Conservation (phyloP, 2,888 invertebrate genomes). For the Julus scanicus region DNA sequence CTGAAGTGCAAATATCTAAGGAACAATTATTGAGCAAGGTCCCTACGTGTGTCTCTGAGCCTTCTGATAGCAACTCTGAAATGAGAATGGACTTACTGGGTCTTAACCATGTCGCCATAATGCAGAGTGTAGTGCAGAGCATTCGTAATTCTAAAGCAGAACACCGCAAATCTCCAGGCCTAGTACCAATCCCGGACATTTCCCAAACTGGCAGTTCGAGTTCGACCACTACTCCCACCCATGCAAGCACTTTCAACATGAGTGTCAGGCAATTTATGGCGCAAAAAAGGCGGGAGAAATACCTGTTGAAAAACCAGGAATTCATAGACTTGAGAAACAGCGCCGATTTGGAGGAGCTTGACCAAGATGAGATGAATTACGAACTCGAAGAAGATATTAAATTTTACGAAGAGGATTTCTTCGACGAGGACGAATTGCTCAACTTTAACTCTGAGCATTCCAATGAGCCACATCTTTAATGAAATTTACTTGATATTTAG, state of each 20-base stretch:
- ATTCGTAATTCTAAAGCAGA: neutral
- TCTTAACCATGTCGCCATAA: neutral
- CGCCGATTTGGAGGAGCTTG: neutral
- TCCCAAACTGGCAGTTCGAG: neutral
- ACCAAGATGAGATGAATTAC: neutral
- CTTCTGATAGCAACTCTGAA: neutral
- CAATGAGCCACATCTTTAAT: neutral
- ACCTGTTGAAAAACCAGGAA: neutral
- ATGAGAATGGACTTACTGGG: conserved; percentile 48
- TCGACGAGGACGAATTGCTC: neutral
- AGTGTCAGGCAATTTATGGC: neutral
- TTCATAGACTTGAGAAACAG: neutral
- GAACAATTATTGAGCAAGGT: neutral
- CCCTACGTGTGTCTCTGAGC: neutral
- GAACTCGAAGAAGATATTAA: neutral
- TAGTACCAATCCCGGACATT: neutral
- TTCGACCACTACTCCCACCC: neutral
- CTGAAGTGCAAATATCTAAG: neutral
- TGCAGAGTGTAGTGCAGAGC: neutral
- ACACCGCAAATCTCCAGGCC: neutral
- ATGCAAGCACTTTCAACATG: too few relatives aligned
- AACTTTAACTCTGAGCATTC: neutral
- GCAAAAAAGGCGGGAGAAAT: neutral
- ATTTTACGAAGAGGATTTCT: neutral
- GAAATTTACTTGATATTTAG: too few relatives aligned